phyloP scores from a whole-genome alignment of 1,140 invertebrate species.

The Sinonovacula constricta region DNA sequence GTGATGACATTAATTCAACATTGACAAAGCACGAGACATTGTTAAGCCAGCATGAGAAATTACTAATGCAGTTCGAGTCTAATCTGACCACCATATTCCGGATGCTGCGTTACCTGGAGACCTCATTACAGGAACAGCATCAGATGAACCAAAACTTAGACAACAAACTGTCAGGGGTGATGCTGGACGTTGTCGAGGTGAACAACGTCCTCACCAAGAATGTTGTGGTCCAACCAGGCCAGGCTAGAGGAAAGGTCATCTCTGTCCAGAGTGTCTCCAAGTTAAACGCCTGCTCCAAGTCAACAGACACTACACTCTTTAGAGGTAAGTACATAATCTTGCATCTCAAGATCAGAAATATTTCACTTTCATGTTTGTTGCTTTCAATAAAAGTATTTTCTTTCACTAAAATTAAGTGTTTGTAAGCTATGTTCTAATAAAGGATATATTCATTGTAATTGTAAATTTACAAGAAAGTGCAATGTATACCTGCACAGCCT shows the following conservation, averaged over 20 bases:
- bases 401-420: too few relatives aligned
- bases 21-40: slow-evolving; percentile 64
- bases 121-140: slow-evolving; percentile 61
- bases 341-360: too few relatives aligned
- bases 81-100: slow-evolving; percentile 69
- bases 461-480: too few relatives aligned
- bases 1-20: slow-evolving; percentile 66
- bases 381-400: too few relatives aligned
- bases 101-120: slow-evolving; percentile 68
- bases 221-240: slow-evolving; percentile 38
- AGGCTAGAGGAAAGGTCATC: slow-evolving; percentile 56
- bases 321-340: slow-evolving; percentile 72
- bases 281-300: slow-evolving; percentile 54
- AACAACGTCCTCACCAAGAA: slow-evolving; percentile 70
- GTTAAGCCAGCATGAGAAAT: slow-evolving; percentile 56
- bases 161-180: slow-evolving; percentile 71
- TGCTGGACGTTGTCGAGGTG: slow-evolving; percentile 73
- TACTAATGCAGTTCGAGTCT: slow-evolving; percentile 58
- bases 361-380: too few relatives aligned
- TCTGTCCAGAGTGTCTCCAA: slow-evolving; percentile 68
- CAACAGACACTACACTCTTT: slow-evolving; percentile 56
- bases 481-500: too few relatives aligned
- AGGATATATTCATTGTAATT: too few relatives aligned
- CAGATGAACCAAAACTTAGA: slow-evolving; percentile 67
- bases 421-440: too few relatives aligned